A percentile compares a stretch with the other conserved stretches of the same genome.
Conservation (phyloP, 2,888 invertebrate genomes). For the Syritta pipiens region DNA sequence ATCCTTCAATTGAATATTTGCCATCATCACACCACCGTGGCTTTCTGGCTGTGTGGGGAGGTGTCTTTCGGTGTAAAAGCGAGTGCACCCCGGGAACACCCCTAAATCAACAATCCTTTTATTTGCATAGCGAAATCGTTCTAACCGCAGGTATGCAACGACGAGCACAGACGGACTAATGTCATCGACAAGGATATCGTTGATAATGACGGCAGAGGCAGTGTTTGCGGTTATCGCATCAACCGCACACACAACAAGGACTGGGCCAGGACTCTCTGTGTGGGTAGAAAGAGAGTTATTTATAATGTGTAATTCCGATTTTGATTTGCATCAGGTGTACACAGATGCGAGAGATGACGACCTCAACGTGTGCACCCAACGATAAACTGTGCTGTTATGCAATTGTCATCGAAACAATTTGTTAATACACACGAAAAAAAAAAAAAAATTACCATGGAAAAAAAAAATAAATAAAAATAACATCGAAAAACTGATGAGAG, state of each 20-base stretch:
- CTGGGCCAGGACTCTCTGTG: constrained; percentile 9
- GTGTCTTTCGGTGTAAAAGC: too few species aligned
- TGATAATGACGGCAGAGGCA: constrained; percentile 66
- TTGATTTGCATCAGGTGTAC: constrained; percentile 65
- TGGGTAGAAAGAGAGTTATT: constrained; percentile 57
- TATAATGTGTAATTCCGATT: constrained; percentile 68
- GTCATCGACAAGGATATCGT: constrained; percentile 69
- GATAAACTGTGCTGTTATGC: constrained; percentile 57
- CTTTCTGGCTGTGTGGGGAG: too few species aligned
- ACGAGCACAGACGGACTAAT: constrained; percentile 68
- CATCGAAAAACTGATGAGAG: constrained; percentile 22
- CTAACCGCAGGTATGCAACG: constrained; percentile 69
- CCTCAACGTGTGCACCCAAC: constrained; percentile 48
- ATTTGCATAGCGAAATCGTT: constrained; percentile 67
- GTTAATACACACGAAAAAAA: constrained; percentile 38
- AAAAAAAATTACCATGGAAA: background rate
- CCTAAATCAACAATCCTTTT: constrained; percentile 67
- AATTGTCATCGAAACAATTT: constrained; percentile 67
- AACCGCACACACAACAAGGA: constrained; percentile 58
- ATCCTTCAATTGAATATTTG: constrained; percentile 59
- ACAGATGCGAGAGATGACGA: constrained; percentile 43
- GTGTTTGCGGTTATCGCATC: constrained; percentile 68
- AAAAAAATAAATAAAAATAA: too few species aligned
- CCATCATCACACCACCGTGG: too few species aligned
- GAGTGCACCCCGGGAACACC: background rate